Conservation (phyloP, 2,113 vertebrate species). For the Meriones unguiculatus region DNA sequence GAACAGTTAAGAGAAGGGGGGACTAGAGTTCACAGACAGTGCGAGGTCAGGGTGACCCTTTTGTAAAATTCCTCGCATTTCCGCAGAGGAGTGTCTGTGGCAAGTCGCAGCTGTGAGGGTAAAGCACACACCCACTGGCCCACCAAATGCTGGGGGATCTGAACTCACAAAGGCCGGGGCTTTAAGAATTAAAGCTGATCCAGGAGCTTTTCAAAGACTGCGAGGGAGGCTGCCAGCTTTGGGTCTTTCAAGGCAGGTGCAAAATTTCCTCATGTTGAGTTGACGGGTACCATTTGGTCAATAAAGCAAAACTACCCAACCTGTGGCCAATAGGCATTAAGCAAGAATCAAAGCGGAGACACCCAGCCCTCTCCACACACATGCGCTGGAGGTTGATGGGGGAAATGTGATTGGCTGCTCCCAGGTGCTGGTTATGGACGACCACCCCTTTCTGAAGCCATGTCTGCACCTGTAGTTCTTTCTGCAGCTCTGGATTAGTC, state of each 20-base stretch:
- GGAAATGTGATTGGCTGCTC: constrained; percentile 33
- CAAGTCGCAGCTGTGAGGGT: constrained; percentile 70
- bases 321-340: constrained; percentile 46
- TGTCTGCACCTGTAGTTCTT: constrained; percentile 73
- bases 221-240: constrained; percentile 18
- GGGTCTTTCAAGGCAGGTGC: constrained; percentile 70
- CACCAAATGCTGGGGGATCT: constrained; percentile 63
- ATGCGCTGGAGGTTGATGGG: background rate
- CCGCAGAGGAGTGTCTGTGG: constrained; percentile 31
- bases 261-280: constrained; percentile 41
- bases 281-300: constrained; percentile 73
- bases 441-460: background rate
- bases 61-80: constrained; percentile 77
- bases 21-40: constrained; percentile 71
- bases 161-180: constrained; percentile 53
- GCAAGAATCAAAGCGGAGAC: background rate
- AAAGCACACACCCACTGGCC: constrained; percentile 19
- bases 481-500: constrained; percentile 66
- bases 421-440: background rate
- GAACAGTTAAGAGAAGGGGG: constrained; percentile 44
- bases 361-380: background rate
- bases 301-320: background rate
- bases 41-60: constrained; percentile 63
- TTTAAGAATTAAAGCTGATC: constrained; percentile 64
- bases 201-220: constrained; percentile 45